Percentiles rank a stretch among this genome's conserved stretches.
These are phyloP conservation scores for Myotis brandtii DNA, from an alignment of 2,113 vertebrate species.

Conservation along the genomic window DNA sequence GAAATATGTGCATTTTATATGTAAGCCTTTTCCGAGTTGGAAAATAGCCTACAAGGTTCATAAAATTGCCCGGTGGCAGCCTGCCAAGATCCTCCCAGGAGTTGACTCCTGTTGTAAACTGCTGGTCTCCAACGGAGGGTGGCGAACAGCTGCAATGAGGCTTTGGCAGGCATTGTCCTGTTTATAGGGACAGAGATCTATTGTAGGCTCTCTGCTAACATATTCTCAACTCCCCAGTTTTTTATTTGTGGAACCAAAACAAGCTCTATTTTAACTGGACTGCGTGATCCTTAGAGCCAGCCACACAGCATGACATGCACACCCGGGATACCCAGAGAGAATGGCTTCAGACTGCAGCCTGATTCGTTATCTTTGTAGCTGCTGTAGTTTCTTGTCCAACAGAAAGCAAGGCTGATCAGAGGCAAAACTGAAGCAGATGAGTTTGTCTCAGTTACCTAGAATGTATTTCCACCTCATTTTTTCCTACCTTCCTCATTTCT, in stretches of 20 bases:
- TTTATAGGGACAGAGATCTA: background rate
- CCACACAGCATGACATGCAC: background rate
- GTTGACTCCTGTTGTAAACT: constrained; percentile 28
- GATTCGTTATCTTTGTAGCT: background rate
- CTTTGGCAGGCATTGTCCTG: background rate
- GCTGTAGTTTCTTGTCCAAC: background rate
- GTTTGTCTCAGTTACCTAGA: background rate
- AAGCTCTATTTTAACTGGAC: background rate
- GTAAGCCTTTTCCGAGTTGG: constrained; percentile 66
- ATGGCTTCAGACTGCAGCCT: background rate
- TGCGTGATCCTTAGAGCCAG: background rate
- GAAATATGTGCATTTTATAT: constrained; percentile 73
- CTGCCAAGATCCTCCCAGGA: constrained; percentile 51
- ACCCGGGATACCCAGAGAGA: constrained; percentile 11
- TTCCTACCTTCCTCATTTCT: background rate
- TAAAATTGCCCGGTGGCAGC: constrained; percentile 67
- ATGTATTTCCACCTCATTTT: background rate
- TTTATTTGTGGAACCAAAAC: constrained; percentile 37
- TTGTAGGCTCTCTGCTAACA: background rate
- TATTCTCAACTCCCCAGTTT: background rate
- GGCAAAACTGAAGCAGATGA: background rate
- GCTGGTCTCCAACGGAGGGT: background rate
- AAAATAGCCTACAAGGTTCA: constrained; percentile 65
- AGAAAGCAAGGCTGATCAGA: background rate
- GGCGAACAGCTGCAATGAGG: background rate